Evolutionary conservation across 1,140 invertebrate species (phyloP), one percentile per base, ranked within the genome.

Genomic region (Drosophila obscura): DNA sequence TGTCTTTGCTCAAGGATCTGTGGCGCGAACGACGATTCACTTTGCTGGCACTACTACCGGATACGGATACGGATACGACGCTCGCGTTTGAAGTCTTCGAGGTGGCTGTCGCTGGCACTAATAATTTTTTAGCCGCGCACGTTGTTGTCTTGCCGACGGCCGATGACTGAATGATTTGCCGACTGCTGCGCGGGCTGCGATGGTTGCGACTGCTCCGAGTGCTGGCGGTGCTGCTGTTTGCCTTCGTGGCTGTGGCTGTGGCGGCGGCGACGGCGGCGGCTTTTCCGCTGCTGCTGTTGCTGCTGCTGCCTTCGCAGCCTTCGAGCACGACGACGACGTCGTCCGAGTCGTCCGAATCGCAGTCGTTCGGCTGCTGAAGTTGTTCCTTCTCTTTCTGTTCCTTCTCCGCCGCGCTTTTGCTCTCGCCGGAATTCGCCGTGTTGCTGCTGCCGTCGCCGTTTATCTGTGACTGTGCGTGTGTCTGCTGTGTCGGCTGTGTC

Each of bases 121-220:
- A 4, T 13, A 39, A 24, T 71, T 89, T 89, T 89, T 88, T 88
- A 83, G 83, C 83, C 69, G 89, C 84, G 73, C 88, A 90, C 90
- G 90, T 91, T 91, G 85, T 88, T 91, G 80, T 85, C 90, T 91
- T 91, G 66, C 79, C 90, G 90, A 91, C 85, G 90, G 90, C 90
- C 87, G 80, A 72, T 69, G 82, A 91, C 77, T 90, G 90, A 90
- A 80, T 91, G 87, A 90, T 91, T 91, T 91, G 83, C 46, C 75
- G 83, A 71, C 73, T 76, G 53, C 73, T 87, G 61, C 79, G 81
- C 62, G 73, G 61, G 69, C 72, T 85, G 46, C 81, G 82, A 76
- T 84, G 81, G 68, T 69, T 80, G 64, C 77, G 81, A 66, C 81
- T 87, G 61, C 65, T 74, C 22, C 71, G 59, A 46, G 15, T 9